phyloP scores from a whole-genome alignment of 2,888 invertebrate species.

The Sphecodes monilicornis region DNA sequence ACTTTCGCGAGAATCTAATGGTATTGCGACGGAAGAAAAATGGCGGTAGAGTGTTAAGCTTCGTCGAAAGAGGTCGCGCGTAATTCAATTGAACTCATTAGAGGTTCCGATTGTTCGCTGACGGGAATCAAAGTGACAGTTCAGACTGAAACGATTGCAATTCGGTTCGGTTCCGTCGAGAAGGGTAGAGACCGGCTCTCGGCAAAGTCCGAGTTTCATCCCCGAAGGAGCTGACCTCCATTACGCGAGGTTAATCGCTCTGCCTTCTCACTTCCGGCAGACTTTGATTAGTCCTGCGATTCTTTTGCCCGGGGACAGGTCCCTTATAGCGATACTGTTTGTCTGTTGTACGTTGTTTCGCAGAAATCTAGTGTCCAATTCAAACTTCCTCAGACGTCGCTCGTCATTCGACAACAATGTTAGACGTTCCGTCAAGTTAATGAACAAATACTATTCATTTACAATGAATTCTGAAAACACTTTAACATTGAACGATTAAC shows the following conservation, averaged over 20 bases:
- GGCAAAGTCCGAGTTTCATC: conserved; percentile 76
- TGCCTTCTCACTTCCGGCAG: conserved; percentile 80
- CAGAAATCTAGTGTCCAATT: conserved; percentile 24
- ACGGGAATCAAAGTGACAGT: conserved; percentile 75
- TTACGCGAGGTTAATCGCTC: conserved; percentile 83
- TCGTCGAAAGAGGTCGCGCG: not conserved
- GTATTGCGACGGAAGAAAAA: not conserved
- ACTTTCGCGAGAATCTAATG: not conserved
- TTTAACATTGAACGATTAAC: no score
- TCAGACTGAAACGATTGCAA: conserved; percentile 63
- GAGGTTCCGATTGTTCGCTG: conserved; percentile 65
- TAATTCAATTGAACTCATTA: conserved; percentile 34
- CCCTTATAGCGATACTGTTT: conserved; percentile 39
- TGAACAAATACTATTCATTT: not conserved
- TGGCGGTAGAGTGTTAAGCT: not conserved
- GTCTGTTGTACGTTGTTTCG: conserved; percentile 33
- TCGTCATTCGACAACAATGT: not conserved
- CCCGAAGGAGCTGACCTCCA: conserved; percentile 82
- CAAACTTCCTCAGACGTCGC: not conserved
- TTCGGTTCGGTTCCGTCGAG: conserved; percentile 61
- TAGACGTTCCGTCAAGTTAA: not conserved
- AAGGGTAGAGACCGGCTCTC: conserved; percentile 72
- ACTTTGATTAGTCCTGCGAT: conserved; percentile 83
- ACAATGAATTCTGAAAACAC: not conserved
- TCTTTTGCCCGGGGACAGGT: conserved; percentile 80